These are phyloP conservation scores for Carollia perspicillata DNA, from an alignment of 2,113 vertebrate species.

Conservation along the genomic window DNA sequence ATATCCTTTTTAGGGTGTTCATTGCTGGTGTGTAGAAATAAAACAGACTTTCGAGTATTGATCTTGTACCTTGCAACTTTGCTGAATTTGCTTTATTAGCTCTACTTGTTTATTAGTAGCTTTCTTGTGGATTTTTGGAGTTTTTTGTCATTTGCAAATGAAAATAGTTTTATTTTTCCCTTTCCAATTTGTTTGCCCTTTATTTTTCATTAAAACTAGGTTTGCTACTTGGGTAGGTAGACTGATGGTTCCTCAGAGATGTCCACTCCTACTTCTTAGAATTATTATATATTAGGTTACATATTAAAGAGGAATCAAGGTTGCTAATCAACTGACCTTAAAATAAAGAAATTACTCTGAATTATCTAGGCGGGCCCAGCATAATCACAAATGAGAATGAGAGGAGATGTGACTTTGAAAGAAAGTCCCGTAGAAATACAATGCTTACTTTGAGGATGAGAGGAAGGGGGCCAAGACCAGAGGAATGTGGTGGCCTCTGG, in stretches of 20 bases:
- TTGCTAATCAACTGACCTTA: neutral
- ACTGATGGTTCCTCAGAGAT: neutral
- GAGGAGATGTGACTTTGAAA: neutral
- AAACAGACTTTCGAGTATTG: too few relatives aligned
- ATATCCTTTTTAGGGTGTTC: too few relatives aligned
- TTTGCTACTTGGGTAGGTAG: neutral
- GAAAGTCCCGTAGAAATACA: neutral
- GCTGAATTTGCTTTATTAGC: neutral
- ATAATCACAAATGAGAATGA: conserved; percentile 1
- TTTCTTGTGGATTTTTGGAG: neutral
- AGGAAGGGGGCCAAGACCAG: neutral
- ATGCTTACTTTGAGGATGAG: conserved; percentile 10
- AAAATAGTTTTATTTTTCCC: neutral
- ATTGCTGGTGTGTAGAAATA: too few relatives aligned
- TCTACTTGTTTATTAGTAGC: neutral
- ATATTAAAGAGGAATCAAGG: neutral
- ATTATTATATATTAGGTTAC: neutral
- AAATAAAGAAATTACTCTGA: neutral
- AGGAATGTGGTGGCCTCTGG: neutral
- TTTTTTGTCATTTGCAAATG: neutral
- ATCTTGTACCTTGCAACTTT: neutral
- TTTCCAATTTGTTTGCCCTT: neutral
- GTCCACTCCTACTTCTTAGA: neutral
- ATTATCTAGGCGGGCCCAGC: neutral
- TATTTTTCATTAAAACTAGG: neutral